A percentile compares a stretch with the other conserved stretches of the same genome.
Conservation (phyloP, 1,140 invertebrate genomes). For the Drosophila elegans region DNA sequence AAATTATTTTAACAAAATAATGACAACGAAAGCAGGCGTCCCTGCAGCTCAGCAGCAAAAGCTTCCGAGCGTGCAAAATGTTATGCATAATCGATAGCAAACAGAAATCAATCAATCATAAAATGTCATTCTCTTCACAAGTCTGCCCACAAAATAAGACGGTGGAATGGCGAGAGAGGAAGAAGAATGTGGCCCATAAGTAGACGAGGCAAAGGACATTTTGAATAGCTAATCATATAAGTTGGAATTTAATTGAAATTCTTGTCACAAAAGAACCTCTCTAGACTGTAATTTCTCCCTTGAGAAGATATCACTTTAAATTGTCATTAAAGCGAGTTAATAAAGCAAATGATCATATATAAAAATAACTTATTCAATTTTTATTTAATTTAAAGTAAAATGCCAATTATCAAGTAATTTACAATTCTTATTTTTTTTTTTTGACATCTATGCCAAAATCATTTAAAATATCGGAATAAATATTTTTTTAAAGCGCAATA, state of each 20-base stretch:
- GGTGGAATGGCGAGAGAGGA: background rate
- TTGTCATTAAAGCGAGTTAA: conserved; percentile 20
- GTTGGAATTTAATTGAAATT: conserved; percentile 53
- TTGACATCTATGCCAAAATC: conserved; percentile 32
- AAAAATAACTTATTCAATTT: background rate
- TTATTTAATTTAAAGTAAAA: no score
- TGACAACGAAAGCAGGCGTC: conserved; percentile 8
- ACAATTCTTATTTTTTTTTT: background rate
- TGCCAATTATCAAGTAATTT: conserved; percentile 9
- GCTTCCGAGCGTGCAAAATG: conserved; percentile 72
- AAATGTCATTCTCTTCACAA: conserved; percentile 57
- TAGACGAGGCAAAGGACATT: conserved; percentile 48
- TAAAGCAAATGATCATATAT: no score
- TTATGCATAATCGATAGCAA: conserved; percentile 78
- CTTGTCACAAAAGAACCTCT: conserved; percentile 27
- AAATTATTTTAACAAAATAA: conserved; percentile 76
- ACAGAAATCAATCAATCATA: conserved; percentile 81
- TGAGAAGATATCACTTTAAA: conserved; percentile 25
- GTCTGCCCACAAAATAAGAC: background rate
- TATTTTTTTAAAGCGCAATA: conserved; percentile 2
- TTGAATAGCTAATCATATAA: conserved; percentile 55
- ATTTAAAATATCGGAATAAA: conserved; percentile 34
- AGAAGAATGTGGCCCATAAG: conserved; percentile 26
- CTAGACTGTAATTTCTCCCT: conserved; percentile 2
- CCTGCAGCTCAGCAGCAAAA: conserved; percentile 40